These are phyloP conservation scores for Larimichthys polyactis DNA, from an alignment of 2,113 vertebrate genomes.

Conservation along the genomic window DNA sequence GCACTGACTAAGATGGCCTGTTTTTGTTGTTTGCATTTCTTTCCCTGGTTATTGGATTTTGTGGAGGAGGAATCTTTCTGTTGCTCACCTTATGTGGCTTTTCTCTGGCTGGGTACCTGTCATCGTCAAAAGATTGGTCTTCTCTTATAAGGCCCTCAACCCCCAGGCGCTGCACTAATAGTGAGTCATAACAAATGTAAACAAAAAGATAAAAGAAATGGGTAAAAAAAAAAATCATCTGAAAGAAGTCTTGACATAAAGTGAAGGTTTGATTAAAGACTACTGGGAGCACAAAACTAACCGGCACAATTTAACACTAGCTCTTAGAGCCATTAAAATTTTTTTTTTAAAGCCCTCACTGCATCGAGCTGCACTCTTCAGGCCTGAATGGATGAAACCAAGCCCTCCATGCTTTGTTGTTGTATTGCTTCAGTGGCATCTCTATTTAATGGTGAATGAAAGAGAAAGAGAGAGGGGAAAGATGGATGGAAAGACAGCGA, in stretches of 20 bases:
- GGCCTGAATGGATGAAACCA: constrained; percentile 41
- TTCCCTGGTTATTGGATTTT: constrained; percentile 51
- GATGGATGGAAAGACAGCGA: constrained; percentile 56
- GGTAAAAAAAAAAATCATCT: constrained; percentile 9
- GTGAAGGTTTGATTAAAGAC: constrained; percentile 50
- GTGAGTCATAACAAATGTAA: constrained; percentile 40
- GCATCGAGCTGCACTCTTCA: constrained; percentile 27
- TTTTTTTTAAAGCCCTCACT: constrained; percentile 39
- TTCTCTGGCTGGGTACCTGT: constrained; percentile 28
- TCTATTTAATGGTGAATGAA: constrained; percentile 56
- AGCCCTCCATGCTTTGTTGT: constrained; percentile 35
- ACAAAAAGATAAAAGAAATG: constrained; percentile 29
- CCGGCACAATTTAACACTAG: constrained; percentile 40
- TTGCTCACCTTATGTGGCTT: constrained; percentile 26
- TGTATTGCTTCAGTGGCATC: constrained; percentile 23
- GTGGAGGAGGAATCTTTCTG: constrained; percentile 43
- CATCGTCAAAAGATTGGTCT: constrained; percentile 33
- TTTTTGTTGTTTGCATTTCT: constrained; percentile 31
- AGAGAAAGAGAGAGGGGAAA: constrained; percentile 18
- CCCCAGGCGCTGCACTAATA: constrained; percentile 9
- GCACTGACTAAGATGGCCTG: neutral
- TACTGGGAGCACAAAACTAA: constrained; percentile 38
- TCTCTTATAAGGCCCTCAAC: constrained; percentile 33
- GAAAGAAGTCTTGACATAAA: constrained; percentile 45
- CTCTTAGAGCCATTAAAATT: constrained; percentile 48